A percentile compares a stretch with the other conserved stretches of the same genome.
Conservation (phyloP, 1,140 invertebrate genomes). For the Monochamus saltuarius region DNA sequence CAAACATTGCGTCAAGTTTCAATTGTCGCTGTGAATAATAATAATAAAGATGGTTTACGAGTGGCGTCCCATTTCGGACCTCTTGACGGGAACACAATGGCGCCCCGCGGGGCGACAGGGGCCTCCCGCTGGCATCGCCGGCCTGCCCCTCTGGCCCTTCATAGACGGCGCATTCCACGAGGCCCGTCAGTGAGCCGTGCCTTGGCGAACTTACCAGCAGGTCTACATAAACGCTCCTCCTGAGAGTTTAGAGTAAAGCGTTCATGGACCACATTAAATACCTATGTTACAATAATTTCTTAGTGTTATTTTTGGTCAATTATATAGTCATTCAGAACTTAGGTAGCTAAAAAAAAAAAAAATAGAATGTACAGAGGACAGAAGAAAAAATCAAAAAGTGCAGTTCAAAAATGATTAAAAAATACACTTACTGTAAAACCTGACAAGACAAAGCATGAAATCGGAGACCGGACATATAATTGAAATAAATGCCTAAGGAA, state of each 20-base stretch:
- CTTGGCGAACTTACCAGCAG: not conserved
- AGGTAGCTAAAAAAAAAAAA: too few species aligned
- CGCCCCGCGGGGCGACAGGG: conserved; percentile 28
- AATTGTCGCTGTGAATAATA: conserved; percentile 28
- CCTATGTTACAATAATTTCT: too few species aligned
- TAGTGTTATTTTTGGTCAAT: too few species aligned
- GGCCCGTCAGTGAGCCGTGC: not conserved
- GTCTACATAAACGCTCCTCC: not conserved
- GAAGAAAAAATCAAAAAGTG: too few species aligned
- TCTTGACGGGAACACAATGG: conserved; percentile 34
- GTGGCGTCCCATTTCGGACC: conserved; percentile 19
- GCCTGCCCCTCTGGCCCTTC: not conserved
- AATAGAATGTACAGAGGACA: too few species aligned
- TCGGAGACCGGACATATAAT: too few species aligned
- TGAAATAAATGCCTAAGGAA: too few species aligned
- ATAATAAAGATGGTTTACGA: conserved; percentile 35
- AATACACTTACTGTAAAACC: too few species aligned
- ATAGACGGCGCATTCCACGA: not conserved
- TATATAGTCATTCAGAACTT: too few species aligned
- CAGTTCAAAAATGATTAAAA: too few species aligned
- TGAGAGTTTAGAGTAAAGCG: not conserved
- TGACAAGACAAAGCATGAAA: too few species aligned
- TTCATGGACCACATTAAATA: too few species aligned
- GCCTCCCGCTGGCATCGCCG: conserved; percentile 22
- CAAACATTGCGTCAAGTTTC: conserved; percentile 36